Conservation (phyloP, 2,797 vertebrate species). For the Notolepis coatsorum region DNA sequence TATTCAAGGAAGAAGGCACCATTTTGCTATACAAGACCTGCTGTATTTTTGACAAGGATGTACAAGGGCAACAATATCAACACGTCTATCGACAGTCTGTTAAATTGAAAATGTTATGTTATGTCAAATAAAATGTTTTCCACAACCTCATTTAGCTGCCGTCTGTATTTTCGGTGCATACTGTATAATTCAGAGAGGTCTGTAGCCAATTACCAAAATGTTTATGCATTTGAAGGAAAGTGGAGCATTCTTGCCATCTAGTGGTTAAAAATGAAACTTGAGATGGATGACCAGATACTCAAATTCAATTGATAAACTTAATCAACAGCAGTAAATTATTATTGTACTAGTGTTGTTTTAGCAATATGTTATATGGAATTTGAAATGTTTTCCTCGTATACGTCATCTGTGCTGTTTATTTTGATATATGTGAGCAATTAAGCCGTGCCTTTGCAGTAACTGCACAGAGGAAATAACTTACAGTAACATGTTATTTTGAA, state of each 20-base stretch:
- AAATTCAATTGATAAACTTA: background rate
- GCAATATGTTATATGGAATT: background rate
- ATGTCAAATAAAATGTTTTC: constrained; percentile 52
- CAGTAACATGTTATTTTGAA: background rate
- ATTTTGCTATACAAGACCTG: background rate
- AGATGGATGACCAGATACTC: background rate
- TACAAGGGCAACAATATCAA: background rate
- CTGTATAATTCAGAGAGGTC: background rate
- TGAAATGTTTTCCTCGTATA: background rate
- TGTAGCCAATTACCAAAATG: background rate
- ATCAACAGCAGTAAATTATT: background rate
- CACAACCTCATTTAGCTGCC: background rate
- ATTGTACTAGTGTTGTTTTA: background rate
- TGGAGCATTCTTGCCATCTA: constrained; percentile 54
- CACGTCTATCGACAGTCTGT: background rate
- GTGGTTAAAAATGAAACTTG: constrained; percentile 36
- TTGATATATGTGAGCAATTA: background rate
- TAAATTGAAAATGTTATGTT: constrained; percentile 7
- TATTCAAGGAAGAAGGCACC: background rate
- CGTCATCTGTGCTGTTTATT: background rate
- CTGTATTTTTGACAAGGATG: constrained; percentile 25
- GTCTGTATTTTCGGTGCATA: background rate
- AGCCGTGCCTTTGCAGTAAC: background rate
- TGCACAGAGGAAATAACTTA: constrained; percentile 9
- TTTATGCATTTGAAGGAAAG: background rate